A percentile compares a stretch with the other conserved stretches of the same genome.
These are phyloP conservation scores for Siderastrea radians DNA, from an alignment of 92 coral and sea anemone species.

Conservation along the genomic window DNA sequence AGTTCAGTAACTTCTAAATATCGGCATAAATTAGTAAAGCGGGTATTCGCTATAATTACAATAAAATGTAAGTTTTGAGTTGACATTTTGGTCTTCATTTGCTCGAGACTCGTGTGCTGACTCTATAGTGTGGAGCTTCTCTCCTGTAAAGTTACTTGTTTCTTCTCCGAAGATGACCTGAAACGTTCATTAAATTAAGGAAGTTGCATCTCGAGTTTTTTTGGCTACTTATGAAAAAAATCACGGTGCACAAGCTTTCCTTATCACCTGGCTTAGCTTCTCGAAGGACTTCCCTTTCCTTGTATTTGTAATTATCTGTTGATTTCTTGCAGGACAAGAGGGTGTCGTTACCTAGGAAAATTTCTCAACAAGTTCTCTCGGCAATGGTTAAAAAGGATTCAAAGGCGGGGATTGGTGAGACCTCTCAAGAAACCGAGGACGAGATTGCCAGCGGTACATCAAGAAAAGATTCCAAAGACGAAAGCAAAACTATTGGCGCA, in stretches of 20 bases:
- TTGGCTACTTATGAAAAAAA: too few species aligned
- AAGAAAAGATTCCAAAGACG: background rate
- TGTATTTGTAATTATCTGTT: too few species aligned
- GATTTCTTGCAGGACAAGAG: background rate
- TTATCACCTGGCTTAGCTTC: too few species aligned
- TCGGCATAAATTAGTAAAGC: background rate
- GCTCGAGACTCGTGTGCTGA: too few species aligned
- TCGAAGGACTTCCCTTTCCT: too few species aligned
- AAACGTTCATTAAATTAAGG: too few species aligned
- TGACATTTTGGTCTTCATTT: background rate
- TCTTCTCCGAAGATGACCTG: too few species aligned
- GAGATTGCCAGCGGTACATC: background rate
- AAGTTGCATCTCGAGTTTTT: too few species aligned
- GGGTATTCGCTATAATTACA: background rate
- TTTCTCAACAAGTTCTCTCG: background rate
- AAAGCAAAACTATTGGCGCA: background rate
- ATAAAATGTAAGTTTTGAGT: background rate
- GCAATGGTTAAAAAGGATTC: background rate
- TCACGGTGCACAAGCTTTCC: too few species aligned
- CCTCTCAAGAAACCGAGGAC: background rate
- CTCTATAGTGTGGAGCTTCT: too few species aligned
- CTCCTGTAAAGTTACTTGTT: too few species aligned
- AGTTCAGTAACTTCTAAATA: background rate
- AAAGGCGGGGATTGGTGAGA: background rate
- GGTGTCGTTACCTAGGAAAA: background rate